These are phyloP conservation scores for Polypedilum pembai DNA, from an alignment of 1,140 invertebrate species.

Conservation along the genomic window DNA sequence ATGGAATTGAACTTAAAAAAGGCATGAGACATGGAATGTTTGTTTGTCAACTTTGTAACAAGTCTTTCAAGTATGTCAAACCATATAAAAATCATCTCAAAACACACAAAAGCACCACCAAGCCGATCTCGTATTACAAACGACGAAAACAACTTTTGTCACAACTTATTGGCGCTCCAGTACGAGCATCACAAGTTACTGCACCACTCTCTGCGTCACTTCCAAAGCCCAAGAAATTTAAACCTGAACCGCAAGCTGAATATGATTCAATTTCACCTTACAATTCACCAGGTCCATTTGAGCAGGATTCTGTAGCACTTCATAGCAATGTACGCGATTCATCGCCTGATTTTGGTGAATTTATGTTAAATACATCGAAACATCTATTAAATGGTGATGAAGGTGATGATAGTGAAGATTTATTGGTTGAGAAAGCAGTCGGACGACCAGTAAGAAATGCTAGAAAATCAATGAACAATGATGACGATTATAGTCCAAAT, in stretches of 20 bases:
- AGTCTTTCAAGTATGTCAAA: neutral
- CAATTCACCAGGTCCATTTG: neutral
- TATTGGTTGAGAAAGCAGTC: too few relatives aligned
- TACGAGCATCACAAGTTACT: neutral
- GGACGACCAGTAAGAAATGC: neutral
- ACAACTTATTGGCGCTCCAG: neutral
- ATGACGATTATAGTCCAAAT: neutral
- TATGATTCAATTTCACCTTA: constrained; percentile 11
- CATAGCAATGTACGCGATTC: neutral
- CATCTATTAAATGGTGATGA: neutral
- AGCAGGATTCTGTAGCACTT: neutral
- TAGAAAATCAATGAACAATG: neutral
- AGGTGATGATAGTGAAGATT: neutral
- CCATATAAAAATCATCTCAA: constrained; percentile 14
- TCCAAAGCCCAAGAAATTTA: too few relatives aligned
- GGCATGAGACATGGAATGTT: neutral
- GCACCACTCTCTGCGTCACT: too few relatives aligned
- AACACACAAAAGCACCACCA: neutral
- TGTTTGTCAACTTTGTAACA: neutral
- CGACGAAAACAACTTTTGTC: neutral
- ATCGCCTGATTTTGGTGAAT: neutral
- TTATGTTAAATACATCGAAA: neutral
- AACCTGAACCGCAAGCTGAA: neutral
- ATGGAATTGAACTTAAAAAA: neutral
- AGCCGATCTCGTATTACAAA: neutral